Evolutionary conservation across 2,888 invertebrate genomes (phyloP), one percentile per base, ranked within the genome.

Genomic region (Atethmia centrago): DNA sequence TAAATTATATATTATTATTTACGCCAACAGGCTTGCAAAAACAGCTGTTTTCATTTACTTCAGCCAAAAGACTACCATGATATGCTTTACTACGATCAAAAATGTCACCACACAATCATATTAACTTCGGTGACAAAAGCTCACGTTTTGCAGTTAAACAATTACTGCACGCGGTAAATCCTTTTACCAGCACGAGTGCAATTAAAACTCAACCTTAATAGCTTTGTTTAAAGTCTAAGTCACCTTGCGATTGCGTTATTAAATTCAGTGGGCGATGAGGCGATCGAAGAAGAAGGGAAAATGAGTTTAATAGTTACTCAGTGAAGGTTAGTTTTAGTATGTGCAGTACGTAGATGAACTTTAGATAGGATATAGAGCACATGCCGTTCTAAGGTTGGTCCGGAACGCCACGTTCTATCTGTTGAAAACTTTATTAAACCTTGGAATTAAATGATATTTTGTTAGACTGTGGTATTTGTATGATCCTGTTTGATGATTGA

Each of bases 291-390:
- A 21, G 25, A 25, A 45, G 1, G 16, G 25, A 77, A 75, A 66
- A 47, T 61, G 1, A 0, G 49, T 63, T 59, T 47, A 69, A 10
- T 55, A 0, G 0, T 0, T 21, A 9, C 0, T 0, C 0, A 0
- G 0, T 40, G 67, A 77, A 47, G 68, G 68, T 77, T 63, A 31
- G 0, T 76, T 79, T 79, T 79, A 0, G 25, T 0, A 1, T 79
- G 68, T 25, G 9, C 1, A 12, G 3, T 49, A 21, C 12, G 1
- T 21, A 75, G 82, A 88, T 86, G 86, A 82, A 73, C 87, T 86
- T 86, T 89, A 65, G 89, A 89, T 90, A 87, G 73, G 85, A 90
- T 88, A 81, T 89, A 82, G 91, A 91, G 87, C 91, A 88, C 77
- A 89, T 88, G 42, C 85, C 84, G 70, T 58, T 56, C 58, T 79